These are phyloP conservation scores for Luscinia megarhynchos DNA, from an alignment of 2,797 vertebrate species.

Conservation along the genomic window DNA sequence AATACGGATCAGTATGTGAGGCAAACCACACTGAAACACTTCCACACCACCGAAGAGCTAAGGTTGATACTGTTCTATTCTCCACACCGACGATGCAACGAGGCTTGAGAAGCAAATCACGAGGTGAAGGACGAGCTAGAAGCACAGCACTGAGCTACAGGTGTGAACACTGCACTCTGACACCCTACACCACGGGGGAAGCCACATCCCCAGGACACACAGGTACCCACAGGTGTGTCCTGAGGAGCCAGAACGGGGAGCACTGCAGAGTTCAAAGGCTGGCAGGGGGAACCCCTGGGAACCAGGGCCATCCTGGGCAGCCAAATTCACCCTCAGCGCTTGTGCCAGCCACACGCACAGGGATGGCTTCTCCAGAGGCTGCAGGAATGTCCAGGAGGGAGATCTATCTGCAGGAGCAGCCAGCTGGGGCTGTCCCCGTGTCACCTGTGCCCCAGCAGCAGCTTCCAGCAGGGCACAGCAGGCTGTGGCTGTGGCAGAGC, in stretches of 20 bases:
- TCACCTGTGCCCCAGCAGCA: not conserved
- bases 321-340: accelerated
- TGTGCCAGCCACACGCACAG: accelerated
- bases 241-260: not conserved
- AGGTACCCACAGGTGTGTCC: not conserved
- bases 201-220: not conserved
- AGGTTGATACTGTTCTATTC: conserved; percentile 9
- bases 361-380: accelerated
- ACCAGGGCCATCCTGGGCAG: accelerated
- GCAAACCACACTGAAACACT: conserved; percentile 35
- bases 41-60: conserved; percentile 11
- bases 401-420: not conserved
- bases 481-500: not conserved
- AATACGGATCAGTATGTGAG: conserved; percentile 19
- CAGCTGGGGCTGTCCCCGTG: not conserved
- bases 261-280: not conserved
- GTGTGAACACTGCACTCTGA: not conserved
- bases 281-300: not conserved
- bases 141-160: conserved; percentile 1
- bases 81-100: not conserved
- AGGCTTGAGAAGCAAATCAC: conserved; percentile 16
- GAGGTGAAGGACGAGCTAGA: not conserved
- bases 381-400: not conserved
- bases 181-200: not conserved
- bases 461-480: not conserved